Base-by-base conservation (phyloP, 2,888 invertebrate genomes). In the Temnothorax rugatulus region DNA sequence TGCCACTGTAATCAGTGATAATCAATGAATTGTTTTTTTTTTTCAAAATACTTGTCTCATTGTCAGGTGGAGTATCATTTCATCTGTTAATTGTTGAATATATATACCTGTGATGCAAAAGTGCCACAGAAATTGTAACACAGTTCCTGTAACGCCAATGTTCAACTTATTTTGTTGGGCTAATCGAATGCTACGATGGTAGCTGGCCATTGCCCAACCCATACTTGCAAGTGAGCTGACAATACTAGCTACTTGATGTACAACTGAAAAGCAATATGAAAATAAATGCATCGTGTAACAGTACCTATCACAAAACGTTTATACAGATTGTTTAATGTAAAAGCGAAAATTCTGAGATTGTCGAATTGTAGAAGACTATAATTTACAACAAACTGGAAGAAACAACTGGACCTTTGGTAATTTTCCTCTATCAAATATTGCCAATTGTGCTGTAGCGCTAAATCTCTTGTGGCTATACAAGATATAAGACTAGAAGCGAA, bases 161-260 rank as follows among this genome's bases (percentile, higher is more conserved):
- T 98, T 98, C 87, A 96, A 95, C 93, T 98, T 98, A 92, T 98
- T 97, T 79, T 96, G 96, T 92, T 97, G 97, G 13, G 97, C 97
- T 92, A 97, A 97, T 75, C 99, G 96, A 77, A 98, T 96, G 25
- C 97, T 97, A 87, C 98, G 96, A 95, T 98, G 97, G 95, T 98
- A 99, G 11, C 97, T 97, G 0, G 98, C 97, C 95, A 99, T 96
- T 75, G 98, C 97, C 98, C 98, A 99, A 0, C 98, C 97, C 96
- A 99, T 97, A 87, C 98, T 98, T n/a, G 97, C 95, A 86, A 98
- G 96, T 0, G 98, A 98, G 47, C 97, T 97, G 4, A 96, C 95
- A 83, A 98, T 97, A 0, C 98, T 98, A 38, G 97, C 95, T 61
- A 96, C 94, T 95, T 98, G 98, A 92, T 96, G 96, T 47, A 96